Evolutionary conservation across 2,888 invertebrate genomes (phyloP), one percentile per base, ranked within the genome.

Genomic region (Cinara cedri): DNA sequence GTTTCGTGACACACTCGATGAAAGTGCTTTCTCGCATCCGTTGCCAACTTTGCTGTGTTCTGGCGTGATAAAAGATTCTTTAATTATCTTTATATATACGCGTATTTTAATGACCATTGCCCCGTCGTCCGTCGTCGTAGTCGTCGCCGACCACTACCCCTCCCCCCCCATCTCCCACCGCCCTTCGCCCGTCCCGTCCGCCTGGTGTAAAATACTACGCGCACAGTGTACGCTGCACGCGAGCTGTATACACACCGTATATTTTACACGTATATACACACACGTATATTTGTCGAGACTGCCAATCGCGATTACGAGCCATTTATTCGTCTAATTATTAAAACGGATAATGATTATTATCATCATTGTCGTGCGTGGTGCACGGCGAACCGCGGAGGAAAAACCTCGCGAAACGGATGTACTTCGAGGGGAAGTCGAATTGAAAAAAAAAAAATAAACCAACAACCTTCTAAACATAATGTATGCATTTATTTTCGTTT

Each of bases 41-140:
- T 42, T 78, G 78, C 78, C 78, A 78, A 78, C 70, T 60, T 26
- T 78, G 34, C 70, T 60, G 34, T 78, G 49, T 68, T 55, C 66
- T 70, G 78, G 78, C 78, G 78, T 78, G 78, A 70, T 70, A 70
- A 78, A 78, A 78, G 46, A 78, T 78, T 70, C 78, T 78, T 78
- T 78, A 78, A 78, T 78, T 78, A 78, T 78, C 70, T 78, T 60
- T 70, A 71, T 70, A 54, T 71, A 70, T 6, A 34, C 34, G 34
- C 76, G 49, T 78, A 3, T 78, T 78, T 78, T 78, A 78, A 78
- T 78, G 78, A 78, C 49, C 60, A 49, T 49, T 55, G 21, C 65
- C n/a, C n/a, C n/a, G n/a, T n/a, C n/a, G n/a, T n/a, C n/a, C n/a
- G n/a, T n/a, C n/a, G n/a, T n/a, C n/a, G n/a, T n/a, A n/a, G n/a